Base-by-base conservation (phyloP, 2,888 invertebrate species). In the Liodrosophila aerea region DNA sequence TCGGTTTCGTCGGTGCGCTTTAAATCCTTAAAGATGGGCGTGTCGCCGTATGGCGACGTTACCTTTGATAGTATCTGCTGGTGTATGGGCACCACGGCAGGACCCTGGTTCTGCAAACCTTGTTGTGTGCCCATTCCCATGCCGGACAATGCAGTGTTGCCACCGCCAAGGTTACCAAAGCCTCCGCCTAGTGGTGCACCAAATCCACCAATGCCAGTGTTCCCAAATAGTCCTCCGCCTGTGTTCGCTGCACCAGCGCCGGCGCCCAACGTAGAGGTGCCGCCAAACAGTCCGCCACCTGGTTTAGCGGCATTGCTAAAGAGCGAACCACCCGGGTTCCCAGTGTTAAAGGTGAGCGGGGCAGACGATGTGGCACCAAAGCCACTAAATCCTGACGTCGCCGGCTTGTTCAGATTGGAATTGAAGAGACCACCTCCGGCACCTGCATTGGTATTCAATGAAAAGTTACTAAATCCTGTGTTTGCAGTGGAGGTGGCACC, bases 11-110 rank as follows among this genome's bases (percentile, higher is more conserved):
- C 90, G 90, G 90, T 87, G 0, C 91, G 88, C 36, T 91, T 88
- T 0, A 96, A 88, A 85, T 95, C 95, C 81, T 95, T 95, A 88
- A 96, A 94, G 0, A 98, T 92, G 0, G 96, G 95, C 30, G 95
- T 95, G 87, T 97, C 96, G 0, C 97, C 97, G 86, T 96, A 98
- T 0, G 97, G 97, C 0, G 95, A 92, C 0, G 95, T 93, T 0
- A 95, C 94, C 34, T 97, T 91, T 0, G 95, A 92, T 52, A 95
- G 88, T 16, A 95, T 94, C 86, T 95, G 94, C 65, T 95, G 95
- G 88, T 94, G 94, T 0, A 94, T 91, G 1, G 92, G 91, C 31
- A 91, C 88, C 1, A 59, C 12, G 0, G 43, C 44, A 36, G 86
- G 77, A 9, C 89, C 89, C 47, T 89, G 89, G 3, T 12, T 89